phyloP scores from a whole-genome alignment of 1,140 invertebrate genomes.

The Littorina saxatilis region DNA sequence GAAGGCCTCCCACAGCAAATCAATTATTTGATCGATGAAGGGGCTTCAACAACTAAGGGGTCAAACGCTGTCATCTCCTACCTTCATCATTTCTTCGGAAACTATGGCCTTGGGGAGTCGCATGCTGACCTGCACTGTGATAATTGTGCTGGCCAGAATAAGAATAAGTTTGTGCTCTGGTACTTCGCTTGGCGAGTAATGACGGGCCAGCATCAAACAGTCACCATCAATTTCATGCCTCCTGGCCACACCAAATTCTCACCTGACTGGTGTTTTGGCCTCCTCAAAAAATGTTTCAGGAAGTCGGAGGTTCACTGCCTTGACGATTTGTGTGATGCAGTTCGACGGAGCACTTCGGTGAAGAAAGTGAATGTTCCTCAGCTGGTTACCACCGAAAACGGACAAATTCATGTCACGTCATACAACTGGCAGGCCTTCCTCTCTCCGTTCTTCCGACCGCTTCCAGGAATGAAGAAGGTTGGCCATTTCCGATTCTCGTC shows the following conservation, averaged over 20 bases:
- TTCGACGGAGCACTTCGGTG: slow-evolving; percentile 31
- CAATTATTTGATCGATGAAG: slow-evolving; percentile 2
- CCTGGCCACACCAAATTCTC: slow-evolving; percentile 60
- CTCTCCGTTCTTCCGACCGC: slow-evolving; percentile 37
- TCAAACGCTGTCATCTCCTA: slow-evolving; percentile 54
- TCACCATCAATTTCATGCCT: slow-evolving; percentile 49
- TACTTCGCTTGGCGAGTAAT: slow-evolving; percentile 56
- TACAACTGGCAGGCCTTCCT: slow-evolving; percentile 50
- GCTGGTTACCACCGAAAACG: slow-evolving; percentile 41
- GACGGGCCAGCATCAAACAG: slow-evolving; percentile 37
- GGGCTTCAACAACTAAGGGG: slow-evolving; percentile 46
- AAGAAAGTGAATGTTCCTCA: slow-evolving; percentile 50
- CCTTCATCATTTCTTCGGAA: slow-evolving; percentile 53
- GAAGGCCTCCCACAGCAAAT: neutral
- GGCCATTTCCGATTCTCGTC: neutral
- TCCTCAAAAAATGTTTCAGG: slow-evolving; percentile 50
- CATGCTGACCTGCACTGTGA: slow-evolving; percentile 49
- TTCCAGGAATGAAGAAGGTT: slow-evolving; percentile 39
- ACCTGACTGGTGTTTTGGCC: slow-evolving; percentile 57
- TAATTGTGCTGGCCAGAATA: slow-evolving; percentile 60
- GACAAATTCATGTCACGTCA: slow-evolving; percentile 34
- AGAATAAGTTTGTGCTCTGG: slow-evolving; percentile 58
- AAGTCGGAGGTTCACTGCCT: slow-evolving; percentile 39
- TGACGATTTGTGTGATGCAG: slow-evolving; percentile 43
- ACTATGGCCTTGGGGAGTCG: slow-evolving; percentile 54